Base-by-base conservation (phyloP, 2,888 invertebrate genomes). In the Erannis defoliaria region DNA sequence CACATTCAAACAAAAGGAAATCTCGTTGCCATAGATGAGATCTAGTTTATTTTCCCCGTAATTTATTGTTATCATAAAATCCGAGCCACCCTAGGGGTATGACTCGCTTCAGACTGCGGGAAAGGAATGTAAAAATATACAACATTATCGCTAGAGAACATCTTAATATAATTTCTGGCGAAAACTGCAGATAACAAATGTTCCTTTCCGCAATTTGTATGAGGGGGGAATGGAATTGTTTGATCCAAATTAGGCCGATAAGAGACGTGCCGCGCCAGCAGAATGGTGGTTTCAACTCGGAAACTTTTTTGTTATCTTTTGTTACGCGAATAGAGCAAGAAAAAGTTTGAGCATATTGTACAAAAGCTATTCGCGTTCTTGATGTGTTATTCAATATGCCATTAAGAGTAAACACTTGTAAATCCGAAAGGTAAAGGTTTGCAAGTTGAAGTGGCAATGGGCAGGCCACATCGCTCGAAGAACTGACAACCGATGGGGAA, bases 171-270 rank as follows among this genome's bases (percentile, higher is more conserved):
- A 90, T 90, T 90, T 89, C 88, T 86, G 78, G 77, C 80, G 77
- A 87, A 89, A 88, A 89, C 82, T 88, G 89, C 82, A 88, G 89
- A 90, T 88, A 89, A 87, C 86, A 85, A 88, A 89, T 89, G 86
- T 84, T 85, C 82, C 76, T 82, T 82, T 81, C 81, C 82, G 80
- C 84, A 88, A 88, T 85, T 88, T 87, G 86, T 86, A 78, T 81
- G 78, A 82, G 84, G 87, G 89, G 84, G 88, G 89, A 84, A 80
- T 82, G 81, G 81, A 84, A 89, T 88, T 86, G 89, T 89, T 88
- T 88, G 87, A 89, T 89, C 86, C 84, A 89, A 89, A 90, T 90
- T 88, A 89, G 87, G 76, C 83, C 80, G 89, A 89, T 90, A 89
- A 88, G 86, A 79, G 78, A 82, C 86, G 85, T 86, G 87, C 83